Conservation (phyloP, 1,140 invertebrate species). For the Probaryconus sp. region DNA sequence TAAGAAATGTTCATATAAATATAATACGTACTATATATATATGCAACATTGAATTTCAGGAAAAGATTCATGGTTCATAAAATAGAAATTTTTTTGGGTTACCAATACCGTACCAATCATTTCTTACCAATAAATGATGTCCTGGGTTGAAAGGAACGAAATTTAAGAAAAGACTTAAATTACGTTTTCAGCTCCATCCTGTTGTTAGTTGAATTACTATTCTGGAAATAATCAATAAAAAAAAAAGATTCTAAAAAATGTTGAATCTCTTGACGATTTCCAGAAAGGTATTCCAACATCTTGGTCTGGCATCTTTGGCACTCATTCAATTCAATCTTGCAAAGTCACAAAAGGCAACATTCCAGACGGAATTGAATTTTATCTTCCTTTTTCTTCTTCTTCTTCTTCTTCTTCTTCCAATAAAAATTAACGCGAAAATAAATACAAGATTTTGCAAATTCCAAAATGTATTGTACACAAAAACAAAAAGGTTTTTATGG, state of each 20-base stretch:
- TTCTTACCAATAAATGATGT: no score
- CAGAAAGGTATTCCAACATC: slow-evolving; percentile 14
- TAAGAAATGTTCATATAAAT: no score
- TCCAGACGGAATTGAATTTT: slow-evolving; percentile 52
- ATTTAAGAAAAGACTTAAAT: no score
- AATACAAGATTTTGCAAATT: no score
- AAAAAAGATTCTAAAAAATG: not conserved
- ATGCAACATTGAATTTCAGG: slow-evolving; percentile 2
- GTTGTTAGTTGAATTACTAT: not conserved
- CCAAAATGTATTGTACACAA: no score
- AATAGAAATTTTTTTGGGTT: no score
- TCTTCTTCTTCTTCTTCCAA: slow-evolving; percentile 8
- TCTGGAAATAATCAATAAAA: slow-evolving; percentile 10
- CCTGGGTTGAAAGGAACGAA: no score
- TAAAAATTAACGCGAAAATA: slow-evolving; percentile 11
- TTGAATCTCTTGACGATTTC: not conserved
- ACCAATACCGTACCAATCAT: no score
- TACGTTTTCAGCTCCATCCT: slow-evolving; percentile 20
- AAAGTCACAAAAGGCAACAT: slow-evolving; percentile 65
- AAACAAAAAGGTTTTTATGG: no score
- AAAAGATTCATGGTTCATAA: no score
- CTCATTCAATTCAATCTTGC: slow-evolving; percentile 49
- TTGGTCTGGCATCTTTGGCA: slow-evolving; percentile 25
- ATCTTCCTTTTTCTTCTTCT: not conserved
- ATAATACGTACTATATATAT: not conserved